phyloP scores from a whole-genome alignment of 2,888 invertebrate genomes.

The Drosophila prostipennis region DNA sequence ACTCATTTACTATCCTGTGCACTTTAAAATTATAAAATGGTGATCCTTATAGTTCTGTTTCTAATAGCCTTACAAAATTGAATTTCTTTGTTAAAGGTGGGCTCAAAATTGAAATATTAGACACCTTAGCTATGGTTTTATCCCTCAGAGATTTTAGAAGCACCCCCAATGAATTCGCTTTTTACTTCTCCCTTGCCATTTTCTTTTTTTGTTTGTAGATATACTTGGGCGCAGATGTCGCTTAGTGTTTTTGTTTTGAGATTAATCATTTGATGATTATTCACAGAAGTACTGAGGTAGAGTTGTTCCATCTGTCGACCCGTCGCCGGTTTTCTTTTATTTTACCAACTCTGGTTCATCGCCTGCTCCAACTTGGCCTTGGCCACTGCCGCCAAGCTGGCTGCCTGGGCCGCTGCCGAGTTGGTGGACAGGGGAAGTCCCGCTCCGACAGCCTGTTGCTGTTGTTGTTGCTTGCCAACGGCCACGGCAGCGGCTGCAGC shows the following conservation, averaged over 20 bases:
- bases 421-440: conserved; percentile 40
- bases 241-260: conserved; percentile 39
- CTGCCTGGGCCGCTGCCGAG: conserved; percentile 56
- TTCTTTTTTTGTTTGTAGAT: neutral
- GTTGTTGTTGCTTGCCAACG: conserved; percentile 63
- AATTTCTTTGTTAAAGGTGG: neutral
- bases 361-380: conserved; percentile 82
- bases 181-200: neutral
- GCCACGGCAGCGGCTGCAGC: conserved; percentile 76
- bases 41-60: too few species aligned
- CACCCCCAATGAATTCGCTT: conserved; percentile 17
- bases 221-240: conserved; percentile 18
- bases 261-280: conserved; percentile 80
- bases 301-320: conserved; percentile 64
- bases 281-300: conserved; percentile 83
- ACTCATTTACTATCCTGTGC: too few species aligned
- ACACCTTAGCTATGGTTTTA: neutral
- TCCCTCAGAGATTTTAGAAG: conserved; percentile 2
- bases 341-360: conserved; percentile 83
- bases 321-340: neutral
- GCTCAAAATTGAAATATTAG: neutral
- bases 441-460: conserved; percentile 53
- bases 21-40: too few species aligned
- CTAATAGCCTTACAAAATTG: too few species aligned
- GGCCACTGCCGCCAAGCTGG: conserved; percentile 64